phyloP scores from a whole-genome alignment of 92 coral and sea anemone species.

The Epizoanthus stellaris region DNA sequence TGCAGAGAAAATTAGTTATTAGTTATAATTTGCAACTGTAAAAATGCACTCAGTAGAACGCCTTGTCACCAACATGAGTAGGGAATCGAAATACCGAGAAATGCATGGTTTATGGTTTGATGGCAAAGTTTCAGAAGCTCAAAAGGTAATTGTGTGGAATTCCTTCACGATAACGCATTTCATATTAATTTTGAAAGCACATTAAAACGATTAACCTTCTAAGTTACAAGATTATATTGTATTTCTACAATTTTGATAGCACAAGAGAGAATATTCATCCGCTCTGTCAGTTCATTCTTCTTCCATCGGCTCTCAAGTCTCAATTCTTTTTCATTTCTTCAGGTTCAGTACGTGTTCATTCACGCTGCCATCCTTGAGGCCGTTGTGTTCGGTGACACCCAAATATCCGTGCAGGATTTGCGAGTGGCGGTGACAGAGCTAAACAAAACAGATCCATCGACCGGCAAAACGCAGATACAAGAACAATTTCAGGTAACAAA shows the following conservation, averaged over 20 bases:
- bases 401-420: slow-evolving; percentile 63
- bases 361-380: slow-evolving; percentile 77
- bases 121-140: background rate
- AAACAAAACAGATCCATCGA: slow-evolving; percentile 13
- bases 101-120: background rate
- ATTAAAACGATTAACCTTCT: background rate
- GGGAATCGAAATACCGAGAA: background rate
- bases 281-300: too few species aligned
- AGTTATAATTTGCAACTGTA: background rate
- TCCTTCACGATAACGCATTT: background rate
- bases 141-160: too few species aligned
- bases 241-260: too few species aligned
- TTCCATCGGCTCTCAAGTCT: background rate
- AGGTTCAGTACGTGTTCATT: slow-evolving; percentile 63
- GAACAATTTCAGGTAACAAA: slow-evolving; percentile 64
- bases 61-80: too few species aligned
- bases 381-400: slow-evolving; percentile 66
- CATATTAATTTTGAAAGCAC: background rate
- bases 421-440: slow-evolving; percentile 48
- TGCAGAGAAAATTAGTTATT: too few species aligned
- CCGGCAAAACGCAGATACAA: slow-evolving; percentile 47
- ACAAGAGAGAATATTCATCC: too few species aligned
- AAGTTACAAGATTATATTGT: too few species aligned
- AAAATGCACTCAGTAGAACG: background rate
- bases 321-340: background rate